Percentiles rank a stretch among this genome's conserved stretches.
Evolutionary conservation across 2,113 vertebrate species (phyloP).

Genomic region (Tragulus kanchil): DNA sequence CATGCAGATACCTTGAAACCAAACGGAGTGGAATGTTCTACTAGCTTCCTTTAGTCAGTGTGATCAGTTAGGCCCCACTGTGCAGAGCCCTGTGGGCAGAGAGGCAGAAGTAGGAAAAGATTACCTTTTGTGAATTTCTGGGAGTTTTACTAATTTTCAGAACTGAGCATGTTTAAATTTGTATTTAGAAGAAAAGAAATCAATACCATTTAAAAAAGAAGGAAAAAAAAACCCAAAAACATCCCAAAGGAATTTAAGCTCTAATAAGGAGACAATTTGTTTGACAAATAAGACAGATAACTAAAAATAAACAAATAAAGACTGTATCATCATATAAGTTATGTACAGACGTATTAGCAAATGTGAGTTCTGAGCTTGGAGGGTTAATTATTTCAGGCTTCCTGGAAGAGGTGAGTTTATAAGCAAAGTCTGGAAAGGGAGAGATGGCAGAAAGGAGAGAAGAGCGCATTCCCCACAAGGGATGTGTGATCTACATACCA

Average conservation of each 20-base stretch:
- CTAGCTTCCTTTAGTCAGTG: background rate
- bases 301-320: background rate
- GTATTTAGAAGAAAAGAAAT: slow-evolving; percentile 44
- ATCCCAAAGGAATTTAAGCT: background rate
- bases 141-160: slow-evolving; percentile 42
- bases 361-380: background rate
- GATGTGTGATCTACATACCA: background rate
- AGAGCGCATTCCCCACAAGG: background rate
- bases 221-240: background rate
- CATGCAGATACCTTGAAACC: background rate
- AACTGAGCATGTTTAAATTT: slow-evolving; percentile 27
- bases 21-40: slow-evolving; percentile 15
- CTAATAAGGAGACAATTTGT: background rate
- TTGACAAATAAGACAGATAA: background rate
- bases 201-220: background rate
- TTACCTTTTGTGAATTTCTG: background rate
- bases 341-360: background rate
- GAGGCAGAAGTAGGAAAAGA: background rate
- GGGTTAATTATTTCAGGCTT: slow-evolving; percentile 36
- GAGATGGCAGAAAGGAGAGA: background rate
- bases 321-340: background rate
- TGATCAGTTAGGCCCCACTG: background rate
- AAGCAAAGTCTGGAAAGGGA: background rate
- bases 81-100: background rate
- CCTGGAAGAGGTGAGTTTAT: slow-evolving; percentile 75